A percentile compares a stretch with the other conserved stretches of the same genome.
These are phyloP conservation scores for Chionoecetes opilio DNA, from an alignment of 1,140 invertebrate genomes.

Conservation along the genomic window DNA sequence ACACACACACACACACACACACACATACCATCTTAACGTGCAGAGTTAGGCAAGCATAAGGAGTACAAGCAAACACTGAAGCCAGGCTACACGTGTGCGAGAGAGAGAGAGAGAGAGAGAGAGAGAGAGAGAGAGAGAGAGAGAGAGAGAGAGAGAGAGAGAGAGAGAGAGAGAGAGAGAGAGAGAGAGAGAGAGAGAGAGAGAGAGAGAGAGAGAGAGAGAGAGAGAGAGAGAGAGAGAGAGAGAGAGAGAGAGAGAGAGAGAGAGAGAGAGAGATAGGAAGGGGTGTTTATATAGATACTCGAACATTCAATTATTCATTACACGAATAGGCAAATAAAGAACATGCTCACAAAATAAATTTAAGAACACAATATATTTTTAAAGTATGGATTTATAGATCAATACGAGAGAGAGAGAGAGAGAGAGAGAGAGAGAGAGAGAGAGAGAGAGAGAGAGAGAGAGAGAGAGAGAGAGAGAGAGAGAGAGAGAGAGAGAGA, in stretches of 20 bases:
- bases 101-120: not conserved
- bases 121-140: not conserved
- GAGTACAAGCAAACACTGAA: not conserved
- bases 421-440: not conserved
- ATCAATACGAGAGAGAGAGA: not conserved
- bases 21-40: constrained; percentile 17
- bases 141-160: not conserved
- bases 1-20: constrained; percentile 49
- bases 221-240: constrained; percentile 25
- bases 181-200: constrained; percentile 30
- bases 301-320: too few species aligned
- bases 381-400: too few species aligned
- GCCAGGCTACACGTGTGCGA: not conserved
- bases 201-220: not conserved
- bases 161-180: not conserved
- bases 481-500: constrained; percentile 35
- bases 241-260: not conserved
- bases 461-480: constrained; percentile 44
- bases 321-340: constrained; percentile 5
- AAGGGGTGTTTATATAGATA: not conserved
- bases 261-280: not conserved
- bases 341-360: not conserved
- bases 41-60: not conserved
- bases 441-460: constrained; percentile 25
- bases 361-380: too few species aligned